Base-by-base conservation (phyloP, 2,113 vertebrate genomes). In the Junco hyemalis region DNA sequence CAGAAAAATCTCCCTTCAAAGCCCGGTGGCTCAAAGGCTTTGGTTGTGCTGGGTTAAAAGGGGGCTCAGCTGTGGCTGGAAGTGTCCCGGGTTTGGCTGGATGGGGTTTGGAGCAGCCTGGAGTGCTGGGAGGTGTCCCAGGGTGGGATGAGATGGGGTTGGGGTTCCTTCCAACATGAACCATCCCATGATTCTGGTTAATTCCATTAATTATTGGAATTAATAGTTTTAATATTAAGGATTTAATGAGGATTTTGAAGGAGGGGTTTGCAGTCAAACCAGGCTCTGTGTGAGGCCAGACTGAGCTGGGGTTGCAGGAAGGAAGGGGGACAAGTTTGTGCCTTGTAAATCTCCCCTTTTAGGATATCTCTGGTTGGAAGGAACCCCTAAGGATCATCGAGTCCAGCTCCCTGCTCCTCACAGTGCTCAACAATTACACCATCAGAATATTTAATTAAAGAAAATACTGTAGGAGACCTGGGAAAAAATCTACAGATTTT, bases 171-270 rank as follows among this genome's bases (percentile, higher is more conserved):
- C 33, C 18, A 4, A 1, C 21, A 9, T 0, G 0, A 7, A 4
- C 1, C 4, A 2, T 38, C 18, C 38, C 18, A 0, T 2, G 23
- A 2, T 53, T 38, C 5, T 11, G 42, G 17, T 16, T 22, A 5
- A 40, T 89, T 53, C 5, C 3, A 3, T 44, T 44, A 44, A 44
- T 44, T 44, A 44, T 19, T 44, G 44, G 18, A 44, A 44, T 44
- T 8, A 44, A 44, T 44, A 9, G 8, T 19, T 44, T 44, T 44
- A 44, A 44, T 44, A 44, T 19, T 19, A 44, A 44, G 44, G 44
- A 44, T 44, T 44, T 19, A 44, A 44, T 44, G 16, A 44, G 44
- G 24, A 6, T 56, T 42, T 44, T 51, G 33, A 36, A 19, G 1
- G 1, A 4, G 63, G 51, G 54, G 19, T 8, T 59, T 29, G 14